Evolutionary conservation across 2,113 vertebrate species (phyloP), one percentile per base, ranked within the genome.

Genomic region (Microcebus jonahi): DNA sequence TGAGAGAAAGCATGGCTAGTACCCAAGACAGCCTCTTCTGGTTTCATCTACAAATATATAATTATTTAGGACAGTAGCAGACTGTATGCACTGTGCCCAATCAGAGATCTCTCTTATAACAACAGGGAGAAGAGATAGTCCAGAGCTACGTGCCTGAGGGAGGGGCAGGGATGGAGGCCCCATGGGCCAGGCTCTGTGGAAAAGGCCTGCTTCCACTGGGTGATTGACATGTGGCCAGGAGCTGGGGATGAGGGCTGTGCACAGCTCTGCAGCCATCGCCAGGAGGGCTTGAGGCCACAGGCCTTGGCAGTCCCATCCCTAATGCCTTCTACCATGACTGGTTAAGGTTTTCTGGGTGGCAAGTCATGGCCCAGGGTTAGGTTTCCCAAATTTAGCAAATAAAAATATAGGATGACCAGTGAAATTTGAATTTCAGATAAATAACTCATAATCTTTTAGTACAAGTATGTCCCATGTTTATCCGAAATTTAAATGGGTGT

Each of bases 391-490:
- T 77, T 85, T 86, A 93, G 79, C 73, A 93, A 96, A 81, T 59
- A 70, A 91, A 96, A 96, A 71, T 88, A 68, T 15, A 88, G 31
- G 34, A 73, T 68, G 10, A 6, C 15, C 39, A n/a, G 11, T 55
- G 61, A 90, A 86, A 71, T 86, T 79, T 53, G 39, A 90, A 93
- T 94, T 93, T 93, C 8, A 82, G 79, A 73, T n/a, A 36, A 83
- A 45, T 7, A 29, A 10, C 68, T 83, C 55, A 68, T 31, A n/a
- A 11, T 31, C 75, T 87, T 75, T 81, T 87, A 45, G 25, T 59
- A 42, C 15, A 82, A 81, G 13, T 31, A 68, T 83, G 36, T 75
- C 31, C 21, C 12, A 3, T 93, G 42, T 81, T 76, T 55, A 68
- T 96, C 39, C 61, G 36, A 70, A 75, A 91, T 81, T 80, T 81